Conservation (phyloP, 64 coral and sea anemone genomes). For the Actinia tenebrosa region DNA sequence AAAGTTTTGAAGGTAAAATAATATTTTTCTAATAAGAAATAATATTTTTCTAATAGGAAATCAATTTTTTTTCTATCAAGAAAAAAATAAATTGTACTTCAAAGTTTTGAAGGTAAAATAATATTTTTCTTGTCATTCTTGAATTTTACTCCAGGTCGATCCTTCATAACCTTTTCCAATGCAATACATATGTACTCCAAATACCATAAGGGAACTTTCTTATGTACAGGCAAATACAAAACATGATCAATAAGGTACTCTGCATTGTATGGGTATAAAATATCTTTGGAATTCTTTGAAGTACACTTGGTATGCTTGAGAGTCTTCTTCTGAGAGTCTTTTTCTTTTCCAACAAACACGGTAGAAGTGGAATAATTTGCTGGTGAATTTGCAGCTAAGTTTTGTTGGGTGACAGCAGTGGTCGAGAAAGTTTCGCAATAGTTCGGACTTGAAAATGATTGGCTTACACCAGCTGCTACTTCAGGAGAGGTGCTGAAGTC, state of each 20-base stretch:
- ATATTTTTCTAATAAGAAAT: not conserved
- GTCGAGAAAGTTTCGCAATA: not conserved
- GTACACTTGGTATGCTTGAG: not conserved
- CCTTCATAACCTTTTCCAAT: conserved; percentile 58
- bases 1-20: conserved; percentile 25
- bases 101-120: conserved; percentile 25
- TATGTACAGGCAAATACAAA: conserved; percentile 60
- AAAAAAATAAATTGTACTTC: not conserved
- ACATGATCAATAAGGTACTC: conserved; percentile 63
- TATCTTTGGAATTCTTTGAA: conserved; percentile 13
- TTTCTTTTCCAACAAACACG: not conserved
- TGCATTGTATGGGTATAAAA: conserved; percentile 62
- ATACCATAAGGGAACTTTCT: conserved; percentile 38
- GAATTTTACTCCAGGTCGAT: conserved; percentile 40
- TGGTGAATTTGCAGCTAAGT: not conserved
- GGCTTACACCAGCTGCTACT: conserved; percentile 10
- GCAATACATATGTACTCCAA: conserved; percentile 50
- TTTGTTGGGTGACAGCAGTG: not conserved
- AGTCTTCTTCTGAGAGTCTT: not conserved
- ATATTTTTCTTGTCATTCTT: conserved; percentile 18
- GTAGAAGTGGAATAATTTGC: not conserved
- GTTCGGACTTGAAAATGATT: not conserved
- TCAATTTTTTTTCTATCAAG: too few species aligned
- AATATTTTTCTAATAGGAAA: too few species aligned
- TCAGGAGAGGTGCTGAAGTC: not conserved